phyloP scores from a whole-genome alignment of 37 sponge, comb jelly and placozoan genomes.

The Axinella damicornis region DNA sequence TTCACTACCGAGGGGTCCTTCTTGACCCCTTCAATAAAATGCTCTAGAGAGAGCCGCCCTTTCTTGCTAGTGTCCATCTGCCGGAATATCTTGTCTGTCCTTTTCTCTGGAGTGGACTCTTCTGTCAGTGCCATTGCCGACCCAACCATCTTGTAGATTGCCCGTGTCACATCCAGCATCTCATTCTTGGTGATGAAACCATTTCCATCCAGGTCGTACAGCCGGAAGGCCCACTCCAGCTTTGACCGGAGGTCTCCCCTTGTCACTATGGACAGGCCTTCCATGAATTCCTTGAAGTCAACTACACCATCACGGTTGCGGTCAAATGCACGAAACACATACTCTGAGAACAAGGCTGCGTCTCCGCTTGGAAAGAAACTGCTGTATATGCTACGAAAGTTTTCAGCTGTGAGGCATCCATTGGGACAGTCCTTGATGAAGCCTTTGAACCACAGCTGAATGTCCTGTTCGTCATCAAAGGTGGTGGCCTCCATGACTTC shows the following conservation, averaged over 20 bases:
- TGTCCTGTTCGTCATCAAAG: constrained; percentile 81
- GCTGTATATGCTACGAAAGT: constrained; percentile 86
- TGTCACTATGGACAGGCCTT: constrained; percentile 82
- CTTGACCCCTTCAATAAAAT: constrained; percentile 92
- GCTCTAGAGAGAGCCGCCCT: constrained; percentile 82
- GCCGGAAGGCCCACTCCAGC: constrained; percentile 91
- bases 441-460: constrained; percentile 94
- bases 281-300: constrained; percentile 90
- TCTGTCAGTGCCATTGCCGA: constrained; percentile 65
- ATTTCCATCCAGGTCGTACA: constrained; percentile 94
- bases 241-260: constrained; percentile 85
- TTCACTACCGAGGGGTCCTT: constrained; percentile 85
- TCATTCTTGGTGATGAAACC: constrained; percentile 89
- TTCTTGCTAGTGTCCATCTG: constrained; percentile 93
- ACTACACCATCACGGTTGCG: constrained; percentile 78
- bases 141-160: constrained; percentile 95
- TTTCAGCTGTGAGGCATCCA: constrained; percentile 85
- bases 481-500: constrained; percentile 71
- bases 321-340: constrained; percentile 93
- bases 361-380: constrained; percentile 94
- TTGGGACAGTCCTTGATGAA: constrained; percentile 89
- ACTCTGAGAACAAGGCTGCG: constrained; percentile 91
- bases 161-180: constrained; percentile 89
- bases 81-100: constrained; percentile 90
- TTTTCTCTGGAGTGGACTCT: constrained; percentile 86